Percentiles rank a stretch among this genome's conserved stretches.
Conservation (phyloP, 2,888 invertebrate genomes). For the Metacarcinus magister region DNA sequence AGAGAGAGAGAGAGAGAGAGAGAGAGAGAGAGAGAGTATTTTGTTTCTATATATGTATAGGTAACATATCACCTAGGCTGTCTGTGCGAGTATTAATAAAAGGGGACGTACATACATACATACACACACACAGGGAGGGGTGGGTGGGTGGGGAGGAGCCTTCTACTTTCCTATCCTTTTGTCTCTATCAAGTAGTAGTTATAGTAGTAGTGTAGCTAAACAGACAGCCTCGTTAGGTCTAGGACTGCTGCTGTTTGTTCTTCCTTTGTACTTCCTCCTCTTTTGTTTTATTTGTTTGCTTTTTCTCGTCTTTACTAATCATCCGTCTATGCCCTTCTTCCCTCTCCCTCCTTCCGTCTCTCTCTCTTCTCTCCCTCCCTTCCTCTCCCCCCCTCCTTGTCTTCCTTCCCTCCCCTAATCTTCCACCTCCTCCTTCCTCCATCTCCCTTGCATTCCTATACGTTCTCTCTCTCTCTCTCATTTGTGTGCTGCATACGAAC, state of each 20-base stretch:
- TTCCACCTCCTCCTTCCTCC: no score
- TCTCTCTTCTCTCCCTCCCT: background rate
- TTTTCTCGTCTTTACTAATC: background rate
- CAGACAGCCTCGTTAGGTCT: background rate
- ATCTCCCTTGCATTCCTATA: background rate
- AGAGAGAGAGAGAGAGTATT: no score
- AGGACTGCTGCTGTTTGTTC: no score
- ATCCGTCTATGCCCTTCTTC: background rate
- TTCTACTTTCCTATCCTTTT: no score
- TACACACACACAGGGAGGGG: background rate
- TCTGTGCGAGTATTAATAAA: background rate
- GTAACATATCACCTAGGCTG: background rate
- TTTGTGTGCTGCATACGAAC: background rate
- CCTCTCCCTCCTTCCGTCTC: background rate
- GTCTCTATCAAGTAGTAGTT: no score
- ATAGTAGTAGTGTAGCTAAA: no score
- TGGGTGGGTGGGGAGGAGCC: no score
- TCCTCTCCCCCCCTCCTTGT: background rate
- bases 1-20: no score
- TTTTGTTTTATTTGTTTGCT: background rate
- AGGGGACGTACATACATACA: background rate
- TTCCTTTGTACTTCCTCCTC: no score
- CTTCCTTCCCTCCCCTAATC: no score
- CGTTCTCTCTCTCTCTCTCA: background rate
- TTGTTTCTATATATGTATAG: no score